Percentiles rank a stretch among this genome's conserved stretches.
Evolutionary conservation across 2,888 invertebrate genomes (phyloP).

Genomic region (Patella pellucida): DNA sequence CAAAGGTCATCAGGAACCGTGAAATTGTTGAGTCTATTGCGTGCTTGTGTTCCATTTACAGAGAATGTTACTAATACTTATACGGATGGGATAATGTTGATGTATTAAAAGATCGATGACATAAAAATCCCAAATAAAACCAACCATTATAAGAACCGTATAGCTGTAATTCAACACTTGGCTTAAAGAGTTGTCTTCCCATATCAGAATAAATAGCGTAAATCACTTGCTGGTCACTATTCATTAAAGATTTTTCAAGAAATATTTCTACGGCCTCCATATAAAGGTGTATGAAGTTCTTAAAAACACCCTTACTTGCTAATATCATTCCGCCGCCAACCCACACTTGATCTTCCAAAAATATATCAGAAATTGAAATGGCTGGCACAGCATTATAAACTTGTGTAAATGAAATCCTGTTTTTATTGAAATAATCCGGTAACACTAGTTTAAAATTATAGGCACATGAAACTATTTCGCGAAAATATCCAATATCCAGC

Average conservation of each 20-base stretch:
- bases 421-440: constrained; percentile 27
- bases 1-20: not conserved
- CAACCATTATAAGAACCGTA: not conserved
- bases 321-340: constrained; percentile 42
- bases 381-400: not conserved
- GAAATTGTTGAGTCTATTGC: not conserved
- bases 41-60: too few relatives aligned
- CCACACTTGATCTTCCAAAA: constrained; percentile 39
- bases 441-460: constrained; percentile 33
- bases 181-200: not conserved
- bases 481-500: constrained; percentile 53
- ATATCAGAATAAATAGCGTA: constrained; percentile 12
- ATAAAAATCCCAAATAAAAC: not conserved
- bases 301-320: constrained; percentile 23
- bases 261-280: constrained; percentile 30
- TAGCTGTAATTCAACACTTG: not conserved
- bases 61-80: too few relatives aligned
- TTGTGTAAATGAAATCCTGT: constrained; percentile 29
- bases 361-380: constrained; percentile 28
- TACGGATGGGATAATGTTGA: too few relatives aligned
- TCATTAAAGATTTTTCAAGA: constrained; percentile 31
- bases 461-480: constrained; percentile 29
- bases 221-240: constrained; percentile 40
- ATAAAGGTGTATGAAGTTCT: constrained; percentile 28
- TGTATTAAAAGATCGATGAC: not conserved